Conservation (phyloP, 2,797 vertebrate genomes). For the Dendrocincla tyrannina region DNA sequence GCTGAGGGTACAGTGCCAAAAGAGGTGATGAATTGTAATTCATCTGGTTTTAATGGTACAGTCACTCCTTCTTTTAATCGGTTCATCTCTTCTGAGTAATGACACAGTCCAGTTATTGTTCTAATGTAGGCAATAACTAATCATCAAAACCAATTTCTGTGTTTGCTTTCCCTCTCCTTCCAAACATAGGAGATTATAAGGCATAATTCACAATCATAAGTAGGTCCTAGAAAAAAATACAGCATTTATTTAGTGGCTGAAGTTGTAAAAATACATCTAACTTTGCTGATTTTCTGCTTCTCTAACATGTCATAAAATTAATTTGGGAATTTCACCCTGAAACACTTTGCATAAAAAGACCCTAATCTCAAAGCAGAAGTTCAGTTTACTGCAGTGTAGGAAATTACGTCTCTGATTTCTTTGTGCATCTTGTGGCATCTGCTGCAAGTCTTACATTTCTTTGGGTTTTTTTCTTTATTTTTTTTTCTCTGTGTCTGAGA, state of each 20-base stretch:
- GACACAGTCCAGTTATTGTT: neutral
- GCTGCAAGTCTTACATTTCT: neutral
- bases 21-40: conserved; percentile 8
- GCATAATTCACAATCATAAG: neutral
- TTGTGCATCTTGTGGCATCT: neutral
- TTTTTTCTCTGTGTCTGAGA: neutral
- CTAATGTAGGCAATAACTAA: neutral
- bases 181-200: neutral
- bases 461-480: too few species aligned
- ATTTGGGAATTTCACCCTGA: neutral
- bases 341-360: neutral
- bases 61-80: conserved; percentile 14
- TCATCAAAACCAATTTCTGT: neutral
- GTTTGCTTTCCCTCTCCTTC: neutral
- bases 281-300: neutral
- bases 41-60: conserved; percentile 29
- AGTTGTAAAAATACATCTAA: neutral
- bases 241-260: neutral
- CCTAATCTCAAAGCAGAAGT: neutral
- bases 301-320: neutral
- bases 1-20: neutral
- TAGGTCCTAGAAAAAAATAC: neutral
- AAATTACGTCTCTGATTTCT: neutral
- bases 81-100: conserved; percentile 3
- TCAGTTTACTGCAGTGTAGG: neutral